These are phyloP conservation scores for Hydrotaea diabolus DNA, from an alignment of 2,888 invertebrate species.

Conservation along the genomic window DNA sequence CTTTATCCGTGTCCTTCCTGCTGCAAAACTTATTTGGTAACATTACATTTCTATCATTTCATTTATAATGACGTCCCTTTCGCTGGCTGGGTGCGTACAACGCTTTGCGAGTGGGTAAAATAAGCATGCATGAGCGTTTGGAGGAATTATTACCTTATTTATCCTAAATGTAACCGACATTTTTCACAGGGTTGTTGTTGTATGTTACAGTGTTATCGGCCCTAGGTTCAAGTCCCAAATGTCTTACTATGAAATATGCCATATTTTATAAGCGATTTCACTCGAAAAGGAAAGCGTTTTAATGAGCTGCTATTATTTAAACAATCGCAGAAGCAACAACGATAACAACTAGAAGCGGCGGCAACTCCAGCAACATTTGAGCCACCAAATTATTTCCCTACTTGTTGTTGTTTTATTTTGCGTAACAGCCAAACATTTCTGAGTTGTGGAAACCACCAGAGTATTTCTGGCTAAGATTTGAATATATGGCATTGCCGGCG, in stretches of 20 bases:
- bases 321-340: not conserved
- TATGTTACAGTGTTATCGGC: too few species aligned
- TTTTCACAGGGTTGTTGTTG: too few species aligned
- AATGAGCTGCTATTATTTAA: conserved; percentile 40
- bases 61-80: not conserved
- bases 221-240: conserved; percentile 27
- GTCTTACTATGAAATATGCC: conserved; percentile 15
- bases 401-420: not conserved
- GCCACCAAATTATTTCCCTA: not conserved
- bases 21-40: not conserved
- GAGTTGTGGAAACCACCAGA: too few species aligned
- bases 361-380: not conserved
- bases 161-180: not conserved
- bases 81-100: too few species aligned
- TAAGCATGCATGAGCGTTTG: not conserved
- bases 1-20: too few species aligned
- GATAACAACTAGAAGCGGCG: not conserved
- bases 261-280: conserved; percentile 23
- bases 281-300: conserved; percentile 37
- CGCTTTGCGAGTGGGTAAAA: too few species aligned
- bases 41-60: not conserved
- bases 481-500: not conserved
- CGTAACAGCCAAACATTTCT: not conserved
- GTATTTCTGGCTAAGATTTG: not conserved
- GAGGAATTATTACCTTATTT: not conserved